phyloP scores from a whole-genome alignment of 1,140 invertebrate species.

The Drosophila nasuta region DNA sequence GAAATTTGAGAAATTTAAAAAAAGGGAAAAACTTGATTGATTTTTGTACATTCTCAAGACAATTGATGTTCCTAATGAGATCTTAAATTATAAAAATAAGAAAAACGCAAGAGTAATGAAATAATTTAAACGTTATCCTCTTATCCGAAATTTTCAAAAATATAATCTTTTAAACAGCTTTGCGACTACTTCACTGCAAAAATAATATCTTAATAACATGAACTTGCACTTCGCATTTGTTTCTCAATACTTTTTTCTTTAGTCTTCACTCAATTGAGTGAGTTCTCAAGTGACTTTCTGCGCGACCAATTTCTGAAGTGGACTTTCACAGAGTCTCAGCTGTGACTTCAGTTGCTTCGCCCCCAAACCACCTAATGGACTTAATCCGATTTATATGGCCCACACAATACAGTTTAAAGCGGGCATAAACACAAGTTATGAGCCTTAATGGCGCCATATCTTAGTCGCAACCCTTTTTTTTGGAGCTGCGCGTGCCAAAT shows the following conservation, averaged over 20 bases:
- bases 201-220: conserved; percentile 20
- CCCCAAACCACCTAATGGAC: neutral
- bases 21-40: too few relatives aligned
- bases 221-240: neutral
- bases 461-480: conserved; percentile 58
- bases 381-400: conserved; percentile 52
- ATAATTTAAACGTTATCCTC: too few relatives aligned
- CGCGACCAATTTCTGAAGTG: conserved; percentile 42
- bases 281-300: conserved; percentile 39
- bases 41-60: too few relatives aligned
- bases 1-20: too few relatives aligned
- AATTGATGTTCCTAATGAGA: too few relatives aligned
- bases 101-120: too few relatives aligned
- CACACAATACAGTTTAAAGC: conserved; percentile 20
- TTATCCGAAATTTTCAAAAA: neutral
- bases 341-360: too few relatives aligned
- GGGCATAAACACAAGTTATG: conserved; percentile 57
- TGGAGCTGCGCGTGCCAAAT: conserved; percentile 5
- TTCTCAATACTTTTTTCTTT: conserved; percentile 6
- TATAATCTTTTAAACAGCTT: conserved; percentile 26
- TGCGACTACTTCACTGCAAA: neutral
- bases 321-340: conserved; percentile 18
- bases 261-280: conserved; percentile 34
- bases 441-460: conserved; percentile 15
- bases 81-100: too few relatives aligned